Evolutionary conservation across 2,888 invertebrate species (phyloP).

Genomic region (Lordiphosa fenestrarum): DNA sequence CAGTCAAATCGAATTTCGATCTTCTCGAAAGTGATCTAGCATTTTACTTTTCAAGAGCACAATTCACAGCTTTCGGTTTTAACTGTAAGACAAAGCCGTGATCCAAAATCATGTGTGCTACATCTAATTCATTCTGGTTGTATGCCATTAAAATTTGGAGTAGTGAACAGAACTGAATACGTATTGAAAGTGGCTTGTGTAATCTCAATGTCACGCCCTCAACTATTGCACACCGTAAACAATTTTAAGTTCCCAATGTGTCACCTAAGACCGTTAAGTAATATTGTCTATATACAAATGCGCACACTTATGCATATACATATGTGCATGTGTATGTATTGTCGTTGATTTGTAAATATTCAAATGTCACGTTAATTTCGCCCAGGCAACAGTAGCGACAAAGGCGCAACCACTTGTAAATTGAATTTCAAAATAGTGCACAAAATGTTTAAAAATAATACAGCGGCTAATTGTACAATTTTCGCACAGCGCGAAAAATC

Average conservation of each 20-base stretch:
- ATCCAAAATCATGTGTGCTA: not conserved
- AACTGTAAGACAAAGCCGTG: too few species aligned
- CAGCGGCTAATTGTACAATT: constrained; percentile 41
- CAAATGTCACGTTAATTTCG: constrained; percentile 60
- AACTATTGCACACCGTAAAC: too few species aligned
- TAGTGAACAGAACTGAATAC: not conserved
- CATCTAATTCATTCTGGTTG: too few species aligned
- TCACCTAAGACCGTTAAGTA: constrained; percentile 21
- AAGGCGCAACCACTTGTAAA: constrained; percentile 42
- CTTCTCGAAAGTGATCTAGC: too few species aligned
- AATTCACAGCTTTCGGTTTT: too few species aligned
- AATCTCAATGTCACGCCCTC: not conserved
- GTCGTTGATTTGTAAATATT: constrained; percentile 29
- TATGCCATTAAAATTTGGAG: not conserved
- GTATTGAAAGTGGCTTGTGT: not conserved
- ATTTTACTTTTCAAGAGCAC: too few species aligned
- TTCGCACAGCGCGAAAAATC: constrained; percentile 9
- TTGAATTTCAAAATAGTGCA: constrained; percentile 61
- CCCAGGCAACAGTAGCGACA: constrained; percentile 16
- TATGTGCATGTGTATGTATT: not conserved
- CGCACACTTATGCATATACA: not conserved
- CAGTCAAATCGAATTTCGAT: too few species aligned
- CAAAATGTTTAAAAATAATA: constrained; percentile 53
- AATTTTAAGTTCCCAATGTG: too few species aligned
- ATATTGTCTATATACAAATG: constrained; percentile 19